Conservation (phyloP, 2,797 vertebrate species). For the Enteromius radiatus region DNA sequence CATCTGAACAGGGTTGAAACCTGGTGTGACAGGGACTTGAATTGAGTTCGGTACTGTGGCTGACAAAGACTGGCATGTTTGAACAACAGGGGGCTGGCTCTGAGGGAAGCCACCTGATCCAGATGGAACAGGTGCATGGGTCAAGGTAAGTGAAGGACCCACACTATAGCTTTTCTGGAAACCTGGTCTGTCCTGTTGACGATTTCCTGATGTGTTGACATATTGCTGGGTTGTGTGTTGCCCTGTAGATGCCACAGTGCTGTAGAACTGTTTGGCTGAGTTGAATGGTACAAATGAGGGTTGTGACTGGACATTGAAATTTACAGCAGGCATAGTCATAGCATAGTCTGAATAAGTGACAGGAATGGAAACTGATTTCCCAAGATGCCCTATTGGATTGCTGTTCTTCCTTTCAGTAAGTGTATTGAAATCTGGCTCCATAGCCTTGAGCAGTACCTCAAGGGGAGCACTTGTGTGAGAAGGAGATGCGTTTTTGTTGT, state of each 20-base stretch:
- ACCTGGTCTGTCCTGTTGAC: constrained; percentile 80
- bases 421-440: constrained; percentile 96
- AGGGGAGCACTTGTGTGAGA: constrained; percentile 86
- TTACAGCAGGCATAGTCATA: constrained; percentile 74
- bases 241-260: constrained; percentile 72
- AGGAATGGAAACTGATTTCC: constrained; percentile 80
- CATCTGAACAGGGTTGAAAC: constrained; percentile 87
- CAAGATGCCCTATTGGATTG: constrained; percentile 74
- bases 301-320: constrained; percentile 73
- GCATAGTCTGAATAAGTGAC: constrained; percentile 73
- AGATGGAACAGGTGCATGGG: constrained; percentile 80
- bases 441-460: constrained; percentile 95
- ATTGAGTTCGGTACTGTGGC: constrained; percentile 84
- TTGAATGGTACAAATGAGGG: constrained; percentile 77
- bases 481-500: constrained; percentile 75
- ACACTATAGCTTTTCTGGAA: constrained; percentile 84
- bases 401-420: constrained; percentile 85
- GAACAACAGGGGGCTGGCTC: constrained; percentile 88
- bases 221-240: constrained; percentile 76
- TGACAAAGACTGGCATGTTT: constrained; percentile 85
- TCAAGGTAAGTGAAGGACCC: constrained; percentile 79
- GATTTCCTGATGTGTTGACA: constrained; percentile 72
- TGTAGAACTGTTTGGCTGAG: constrained; percentile 79
- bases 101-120: constrained; percentile 86
- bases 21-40: constrained; percentile 85